Base-by-base conservation (phyloP, 2,888 invertebrate species). In the Cephus rjabovi region DNA sequence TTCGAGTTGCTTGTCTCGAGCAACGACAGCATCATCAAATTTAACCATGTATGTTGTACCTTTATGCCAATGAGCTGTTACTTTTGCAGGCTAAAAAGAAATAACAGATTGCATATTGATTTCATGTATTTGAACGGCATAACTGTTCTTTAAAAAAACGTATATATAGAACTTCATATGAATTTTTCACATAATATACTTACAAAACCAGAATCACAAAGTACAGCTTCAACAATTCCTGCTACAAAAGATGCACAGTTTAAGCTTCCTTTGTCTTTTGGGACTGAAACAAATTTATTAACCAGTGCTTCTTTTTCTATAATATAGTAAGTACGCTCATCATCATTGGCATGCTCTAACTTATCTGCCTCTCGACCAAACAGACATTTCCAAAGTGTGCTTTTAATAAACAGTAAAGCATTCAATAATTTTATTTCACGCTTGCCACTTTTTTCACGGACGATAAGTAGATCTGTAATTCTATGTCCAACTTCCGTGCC, bases 361-460 rank as follows among this genome's bases (percentile, higher is more conserved):
- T 99, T 99, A 90, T 99, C 99, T 56, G 99, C 99, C 93, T 99
- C 99, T 89, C 97, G 97, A 2, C 99, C 99, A 94, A 99, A 99
- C 33, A 99, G 92, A 76, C 96, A 97, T 96, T 99, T 99, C 99
- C 99, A 99, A 30, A 99, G 93, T 0, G 98, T 98, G 6, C 97
- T 97, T 91, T 99, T 99, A 2, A 99, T 95, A 92, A 99, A 99
- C 11, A 99, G 93, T 12, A 99, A 92, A 94, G 99, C 98, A 90
- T 98, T 98, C 0, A 99, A 93, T 9, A 99, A 91, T 91, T 99
- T 99, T 4, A 97, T 97, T 93, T 99, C 99, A 56, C 99, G 93
- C 91, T 98, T 99, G 82, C 96, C 97, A 89, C 96, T 97, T 84
- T 97, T 95, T 91, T 99, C 99, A 83, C 99, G 93, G 1, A 99